A percentile compares a stretch with the other conserved stretches of the same genome.
phyloP scores from a whole-genome alignment of 2,888 invertebrate genomes.

The Campoletis raptor region DNA sequence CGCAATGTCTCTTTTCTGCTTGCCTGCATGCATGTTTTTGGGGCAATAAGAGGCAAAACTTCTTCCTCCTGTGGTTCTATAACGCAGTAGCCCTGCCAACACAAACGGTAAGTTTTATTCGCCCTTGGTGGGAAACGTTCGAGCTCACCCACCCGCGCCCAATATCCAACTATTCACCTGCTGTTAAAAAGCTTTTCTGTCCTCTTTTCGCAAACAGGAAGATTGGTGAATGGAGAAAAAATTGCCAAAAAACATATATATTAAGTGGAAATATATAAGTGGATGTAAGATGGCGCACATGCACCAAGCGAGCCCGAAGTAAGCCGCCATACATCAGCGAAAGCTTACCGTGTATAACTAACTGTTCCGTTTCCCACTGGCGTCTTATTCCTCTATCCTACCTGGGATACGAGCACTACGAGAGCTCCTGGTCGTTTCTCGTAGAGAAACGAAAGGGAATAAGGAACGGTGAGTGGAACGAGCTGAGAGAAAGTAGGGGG shows the following conservation, averaged over 20 bases:
- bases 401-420: slow-evolving; percentile 56
- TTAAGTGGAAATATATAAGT: slow-evolving; percentile 26
- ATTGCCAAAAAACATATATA: slow-evolving; percentile 4
- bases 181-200: slow-evolving; percentile 72
- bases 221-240: slow-evolving; percentile 39
- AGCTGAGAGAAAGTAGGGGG: slow-evolving; percentile 14
- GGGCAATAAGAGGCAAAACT: slow-evolving; percentile 37
- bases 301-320: slow-evolving; percentile 65
- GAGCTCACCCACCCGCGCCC: background rate
- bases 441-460: slow-evolving; percentile 59
- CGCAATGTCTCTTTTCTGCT: slow-evolving; percentile 28
- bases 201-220: slow-evolving; percentile 44
- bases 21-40: slow-evolving; percentile 13
- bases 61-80: slow-evolving; percentile 1
- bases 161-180: slow-evolving; percentile 53
- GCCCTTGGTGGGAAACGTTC: slow-evolving; percentile 52
- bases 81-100: background rate
- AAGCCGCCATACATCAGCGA: slow-evolving; percentile 76
- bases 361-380: slow-evolving; percentile 73
- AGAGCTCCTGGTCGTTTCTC: slow-evolving; percentile 60
- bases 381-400: slow-evolving; percentile 72
- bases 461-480: slow-evolving; percentile 48
- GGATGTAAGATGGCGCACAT: slow-evolving; percentile 36
- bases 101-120: slow-evolving; percentile 61
- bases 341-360: slow-evolving; percentile 76